Conservation (phyloP, 2,797 vertebrate species). For the Onychomys arenicola region DNA sequence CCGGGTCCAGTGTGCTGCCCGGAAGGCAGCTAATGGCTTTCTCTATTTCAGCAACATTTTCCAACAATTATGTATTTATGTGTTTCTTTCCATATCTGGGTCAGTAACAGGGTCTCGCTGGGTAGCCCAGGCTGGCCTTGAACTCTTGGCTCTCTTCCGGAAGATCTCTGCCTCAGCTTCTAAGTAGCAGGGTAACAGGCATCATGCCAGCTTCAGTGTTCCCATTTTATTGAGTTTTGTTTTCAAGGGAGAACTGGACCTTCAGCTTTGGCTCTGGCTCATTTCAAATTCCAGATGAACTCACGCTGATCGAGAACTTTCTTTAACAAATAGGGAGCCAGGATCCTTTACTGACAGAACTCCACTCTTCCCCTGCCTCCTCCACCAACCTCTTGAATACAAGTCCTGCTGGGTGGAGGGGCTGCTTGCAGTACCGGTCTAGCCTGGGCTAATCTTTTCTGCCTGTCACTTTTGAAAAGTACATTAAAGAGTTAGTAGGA, state of each 20-base stretch:
- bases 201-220: background rate
- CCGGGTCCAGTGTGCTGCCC: background rate
- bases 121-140: background rate
- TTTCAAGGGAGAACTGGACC: slow-evolving; percentile 11
- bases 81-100: background rate
- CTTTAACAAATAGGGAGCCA: background rate
- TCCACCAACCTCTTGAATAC: background rate
- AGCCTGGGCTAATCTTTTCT: background rate
- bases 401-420: background rate
- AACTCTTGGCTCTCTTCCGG: background rate
- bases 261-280: background rate
- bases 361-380: background rate
- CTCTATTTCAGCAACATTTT: slow-evolving; percentile 7
- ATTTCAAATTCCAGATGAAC: background rate
- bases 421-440: background rate
- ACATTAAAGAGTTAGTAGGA: background rate
- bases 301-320: rapidly evolving
- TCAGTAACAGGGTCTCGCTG: background rate
- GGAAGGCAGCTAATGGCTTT: background rate
- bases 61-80: background rate
- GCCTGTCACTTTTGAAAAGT: background rate
- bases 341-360: background rate
- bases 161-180: background rate
- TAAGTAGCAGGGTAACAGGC: background rate
- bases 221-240: slow-evolving; percentile 30